Evolutionary conservation across 2,113 vertebrate genomes (phyloP), one percentile per base, ranked within the genome.

Genomic region (Sminthopsis crassicaudata): DNA sequence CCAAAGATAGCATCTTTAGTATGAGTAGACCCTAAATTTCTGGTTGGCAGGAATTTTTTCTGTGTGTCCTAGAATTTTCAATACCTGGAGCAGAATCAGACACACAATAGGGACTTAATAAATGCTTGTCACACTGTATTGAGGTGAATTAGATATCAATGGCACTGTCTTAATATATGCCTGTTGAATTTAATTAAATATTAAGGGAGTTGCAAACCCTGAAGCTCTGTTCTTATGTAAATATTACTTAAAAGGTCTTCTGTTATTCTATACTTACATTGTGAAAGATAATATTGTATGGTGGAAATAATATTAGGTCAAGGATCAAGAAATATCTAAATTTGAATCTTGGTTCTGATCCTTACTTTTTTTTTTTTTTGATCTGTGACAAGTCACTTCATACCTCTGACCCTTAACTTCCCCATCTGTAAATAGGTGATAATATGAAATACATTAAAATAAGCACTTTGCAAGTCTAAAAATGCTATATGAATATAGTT

Each of bases 181-280:
- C 91, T 53, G 46, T 50, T 90, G n/a, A 94, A 92, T 57, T 53
- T 48, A 94, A 88, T 93, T 46, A 53, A 93, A 90, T n/a, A 22
- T 16, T 19, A n/a, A 76, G 36, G 14, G 0, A 76, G 12, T 0
- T 36, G 7, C 30, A 36, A 67, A 67, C 30, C 26, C 2, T 36
- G 11, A n/a, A 76, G 30, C 19, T n/a, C 36, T 76, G 67, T 76
- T n/a, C 67, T 16, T 76, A 19, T n/a, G 36, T 12, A 76, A n/a
- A n/a, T 76, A 76, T 76, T 76, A 76, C 67, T 76, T n/a, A 19
- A 76, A 76, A 76, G 30, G 6, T 76, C 36, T n/a, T 76, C 36
- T n/a, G 5, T n/a, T 76, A 3, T n/a, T 76, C 36, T 5, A n/a
- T 76, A n/a, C 67, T 76, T 76, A 76, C 36, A n/a, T n/a, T 7